Evolutionary conservation across 2,113 vertebrate genomes (phyloP).

Genomic region (Gallinago undulata): DNA sequence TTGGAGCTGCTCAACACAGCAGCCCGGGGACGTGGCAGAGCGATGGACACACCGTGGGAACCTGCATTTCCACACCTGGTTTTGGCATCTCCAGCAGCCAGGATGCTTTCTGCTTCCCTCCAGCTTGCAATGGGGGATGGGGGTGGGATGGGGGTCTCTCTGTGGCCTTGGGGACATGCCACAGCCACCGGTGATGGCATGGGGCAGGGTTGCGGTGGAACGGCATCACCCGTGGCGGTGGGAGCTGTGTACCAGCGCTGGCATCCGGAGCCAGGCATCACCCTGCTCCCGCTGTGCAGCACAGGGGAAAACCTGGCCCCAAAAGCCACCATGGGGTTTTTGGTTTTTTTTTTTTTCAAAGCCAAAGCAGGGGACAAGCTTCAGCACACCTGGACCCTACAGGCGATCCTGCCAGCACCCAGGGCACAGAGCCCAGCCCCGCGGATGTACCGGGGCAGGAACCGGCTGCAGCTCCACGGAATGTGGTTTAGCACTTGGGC

Average conservation of each 20-base stretch:
- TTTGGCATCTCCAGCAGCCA: accelerated
- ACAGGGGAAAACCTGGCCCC: accelerated
- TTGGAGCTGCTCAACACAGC: accelerated
- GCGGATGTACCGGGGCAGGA: accelerated
- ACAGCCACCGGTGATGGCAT: accelerated
- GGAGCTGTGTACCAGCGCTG: background rate
- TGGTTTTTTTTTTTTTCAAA: background rate
- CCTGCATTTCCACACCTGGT: accelerated
- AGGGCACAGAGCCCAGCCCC: accelerated
- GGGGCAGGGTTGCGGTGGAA: background rate
- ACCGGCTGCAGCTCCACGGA: background rate
- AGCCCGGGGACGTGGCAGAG: background rate
- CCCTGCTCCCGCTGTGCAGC: background rate
- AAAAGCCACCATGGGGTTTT: background rate
- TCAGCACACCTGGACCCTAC: background rate
- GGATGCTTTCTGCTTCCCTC: background rate
- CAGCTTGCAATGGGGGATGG: accelerated
- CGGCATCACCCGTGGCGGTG: accelerated
- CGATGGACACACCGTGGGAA: accelerated
- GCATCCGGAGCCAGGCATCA: background rate
- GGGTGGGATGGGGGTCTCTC: background rate
- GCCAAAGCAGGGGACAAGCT: background rate
- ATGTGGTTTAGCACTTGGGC: accelerated
- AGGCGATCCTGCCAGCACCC: background rate
- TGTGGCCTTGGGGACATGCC: accelerated